These are phyloP conservation scores for Laodelphax striatellus DNA, from an alignment of 1,140 invertebrate genomes.

Conservation along the genomic window DNA sequence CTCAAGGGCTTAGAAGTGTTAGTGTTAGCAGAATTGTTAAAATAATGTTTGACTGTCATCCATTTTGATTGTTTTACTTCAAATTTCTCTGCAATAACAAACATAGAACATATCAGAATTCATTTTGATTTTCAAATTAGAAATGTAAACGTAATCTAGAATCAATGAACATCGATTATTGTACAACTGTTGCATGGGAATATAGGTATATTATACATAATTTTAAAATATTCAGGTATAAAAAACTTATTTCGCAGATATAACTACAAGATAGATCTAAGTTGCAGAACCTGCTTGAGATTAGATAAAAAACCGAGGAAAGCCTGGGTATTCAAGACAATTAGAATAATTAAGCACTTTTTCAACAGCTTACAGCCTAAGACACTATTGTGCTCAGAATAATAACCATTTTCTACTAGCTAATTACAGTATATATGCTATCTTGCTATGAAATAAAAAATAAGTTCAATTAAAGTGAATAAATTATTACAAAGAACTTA, in stretches of 20 bases:
- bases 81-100: constrained; percentile 11
- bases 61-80: constrained; percentile 9
- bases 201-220: constrained; percentile 6
- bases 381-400: too few relatives aligned
- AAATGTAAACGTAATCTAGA: background rate
- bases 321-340: too few relatives aligned
- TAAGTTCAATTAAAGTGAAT: too few relatives aligned
- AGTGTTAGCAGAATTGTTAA: constrained; percentile 5
- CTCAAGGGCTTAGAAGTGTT: background rate
- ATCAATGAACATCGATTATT: constrained; percentile 6
- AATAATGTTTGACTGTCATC: background rate
- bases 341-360: too few relatives aligned
- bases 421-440: too few relatives aligned
- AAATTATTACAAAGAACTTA: too few relatives aligned
- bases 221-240: constrained; percentile 2
- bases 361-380: too few relatives aligned
- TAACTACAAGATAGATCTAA: background rate
- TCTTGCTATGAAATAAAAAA: too few relatives aligned
- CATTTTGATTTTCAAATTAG: too few relatives aligned
- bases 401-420: too few relatives aligned
- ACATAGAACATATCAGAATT: constrained; percentile 3
- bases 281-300: background rate
- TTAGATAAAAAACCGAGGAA: too few relatives aligned
- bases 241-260: constrained; percentile 4
- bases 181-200: constrained; percentile 1